phyloP scores from a whole-genome alignment of 1,140 invertebrate genomes.

The Yoshiicerus persimilis region DNA sequence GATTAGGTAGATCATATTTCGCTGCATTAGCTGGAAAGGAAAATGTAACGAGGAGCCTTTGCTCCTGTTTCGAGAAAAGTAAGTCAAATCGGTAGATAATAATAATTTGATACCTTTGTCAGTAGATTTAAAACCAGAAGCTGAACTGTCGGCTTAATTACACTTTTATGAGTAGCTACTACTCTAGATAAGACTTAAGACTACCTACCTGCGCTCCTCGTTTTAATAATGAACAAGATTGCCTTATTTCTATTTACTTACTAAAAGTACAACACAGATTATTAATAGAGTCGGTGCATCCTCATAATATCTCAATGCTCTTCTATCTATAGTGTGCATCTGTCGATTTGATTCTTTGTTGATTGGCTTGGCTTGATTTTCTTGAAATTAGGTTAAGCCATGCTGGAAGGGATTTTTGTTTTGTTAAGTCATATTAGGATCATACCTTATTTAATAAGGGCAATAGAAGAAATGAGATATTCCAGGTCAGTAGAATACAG shows the following conservation, averaged over 20 bases:
- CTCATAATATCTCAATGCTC: neutral
- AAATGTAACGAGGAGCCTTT: neutral
- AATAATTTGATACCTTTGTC: constrained; percentile 18
- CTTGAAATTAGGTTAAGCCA: neutral
- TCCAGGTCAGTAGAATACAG: neutral
- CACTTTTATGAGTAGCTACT: constrained; percentile 5
- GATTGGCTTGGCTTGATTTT: neutral
- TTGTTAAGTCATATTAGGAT: neutral
- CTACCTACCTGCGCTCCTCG: neutral
- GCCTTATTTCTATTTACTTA: neutral
- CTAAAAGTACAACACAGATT: neutral
- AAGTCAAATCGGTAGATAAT: neutral
- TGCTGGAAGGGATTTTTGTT: neutral
- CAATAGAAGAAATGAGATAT: neutral
- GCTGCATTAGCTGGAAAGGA: neutral
- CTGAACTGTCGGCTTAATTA: constrained; percentile 20
- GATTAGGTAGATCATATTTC: neutral
- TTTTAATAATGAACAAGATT: neutral
- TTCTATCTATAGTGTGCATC: neutral
- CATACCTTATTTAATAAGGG: neutral
- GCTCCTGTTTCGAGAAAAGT: neutral
- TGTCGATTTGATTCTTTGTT: constrained; percentile 9
- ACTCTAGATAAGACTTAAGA: neutral
- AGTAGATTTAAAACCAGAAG: constrained; percentile 17
- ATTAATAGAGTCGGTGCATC: neutral